Percentiles rank a stretch among this genome's conserved stretches.
Conservation (phyloP, 2,888 invertebrate species). For the Hirtodrosophila trivittata region DNA sequence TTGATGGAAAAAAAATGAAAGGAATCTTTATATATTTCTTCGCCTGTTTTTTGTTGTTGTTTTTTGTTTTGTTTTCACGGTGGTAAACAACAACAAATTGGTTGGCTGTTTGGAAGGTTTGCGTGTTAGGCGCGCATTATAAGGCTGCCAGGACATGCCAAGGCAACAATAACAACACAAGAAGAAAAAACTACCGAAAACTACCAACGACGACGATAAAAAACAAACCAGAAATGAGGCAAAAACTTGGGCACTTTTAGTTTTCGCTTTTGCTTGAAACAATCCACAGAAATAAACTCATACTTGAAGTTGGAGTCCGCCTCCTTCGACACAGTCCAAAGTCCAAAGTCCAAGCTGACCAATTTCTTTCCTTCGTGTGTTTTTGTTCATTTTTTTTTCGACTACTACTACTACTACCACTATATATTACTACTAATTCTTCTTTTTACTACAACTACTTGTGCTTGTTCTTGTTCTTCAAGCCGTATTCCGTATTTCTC, state of each 20-base stretch:
- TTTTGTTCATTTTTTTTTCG: not conserved
- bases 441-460: too few relatives aligned
- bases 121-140: conserved; percentile 71
- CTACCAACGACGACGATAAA: conserved; percentile 23
- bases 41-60: too few relatives aligned
- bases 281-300: conserved; percentile 41
- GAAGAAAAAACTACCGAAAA: conserved; percentile 3
- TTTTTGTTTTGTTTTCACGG: not conserved
- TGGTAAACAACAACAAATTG: conserved; percentile 63
- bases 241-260: conserved; percentile 63
- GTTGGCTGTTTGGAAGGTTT: conserved; percentile 40
- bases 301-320: not conserved
- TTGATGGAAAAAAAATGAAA: conserved; percentile 12
- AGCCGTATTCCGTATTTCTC: too few relatives aligned
- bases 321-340: not conserved
- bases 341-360: not conserved
- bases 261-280: conserved; percentile 54
- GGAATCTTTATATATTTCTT: too few relatives aligned
- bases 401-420: conserved; percentile 22
- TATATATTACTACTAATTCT: too few relatives aligned
- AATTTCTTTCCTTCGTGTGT: conserved; percentile 1
- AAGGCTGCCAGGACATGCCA: conserved; percentile 50
- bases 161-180: conserved; percentile 25
- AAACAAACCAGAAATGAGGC: conserved; percentile 31
- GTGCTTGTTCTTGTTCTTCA: too few relatives aligned